A percentile compares a stretch with the other conserved stretches of the same genome.
phyloP scores from a whole-genome alignment of 2,113 vertebrate genomes.

The Tyto alba region DNA sequence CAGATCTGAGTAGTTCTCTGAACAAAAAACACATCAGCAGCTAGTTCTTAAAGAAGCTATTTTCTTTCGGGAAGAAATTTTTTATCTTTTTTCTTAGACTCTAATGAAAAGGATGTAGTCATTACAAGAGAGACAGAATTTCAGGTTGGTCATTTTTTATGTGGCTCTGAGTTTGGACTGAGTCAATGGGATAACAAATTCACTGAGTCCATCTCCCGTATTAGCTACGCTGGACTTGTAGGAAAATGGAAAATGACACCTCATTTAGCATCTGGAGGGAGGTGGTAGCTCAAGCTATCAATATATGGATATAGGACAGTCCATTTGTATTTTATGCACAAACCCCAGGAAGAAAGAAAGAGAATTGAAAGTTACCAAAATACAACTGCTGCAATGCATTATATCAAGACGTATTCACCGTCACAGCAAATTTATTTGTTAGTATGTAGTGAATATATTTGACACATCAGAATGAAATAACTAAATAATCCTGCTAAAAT shows the following conservation, averaged over 20 bases:
- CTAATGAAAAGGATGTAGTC: neutral
- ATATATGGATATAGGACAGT: neutral
- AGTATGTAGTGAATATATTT: neutral
- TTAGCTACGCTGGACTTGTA: neutral
- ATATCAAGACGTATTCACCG: neutral
- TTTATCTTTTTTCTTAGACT: neutral
- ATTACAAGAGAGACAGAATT: neutral
- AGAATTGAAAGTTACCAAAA: neutral
- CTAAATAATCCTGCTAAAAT: neutral
- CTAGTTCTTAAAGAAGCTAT: neutral
- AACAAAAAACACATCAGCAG: neutral
- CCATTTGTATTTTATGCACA: neutral
- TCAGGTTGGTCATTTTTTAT: neutral
- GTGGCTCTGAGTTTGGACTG: neutral
- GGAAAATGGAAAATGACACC: neutral
- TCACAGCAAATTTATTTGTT: neutral
- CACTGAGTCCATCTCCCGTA: neutral
- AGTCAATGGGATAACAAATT: neutral
- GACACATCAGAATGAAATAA: neutral
- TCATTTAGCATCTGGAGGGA: neutral
- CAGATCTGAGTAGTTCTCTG: neutral
- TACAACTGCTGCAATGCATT: neutral
- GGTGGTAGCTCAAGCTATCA: neutral
- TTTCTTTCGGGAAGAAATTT: neutral
- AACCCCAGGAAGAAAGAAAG: neutral